phyloP scores from a whole-genome alignment of 1,140 invertebrate genomes.

The Lordiphosa collinella region DNA sequence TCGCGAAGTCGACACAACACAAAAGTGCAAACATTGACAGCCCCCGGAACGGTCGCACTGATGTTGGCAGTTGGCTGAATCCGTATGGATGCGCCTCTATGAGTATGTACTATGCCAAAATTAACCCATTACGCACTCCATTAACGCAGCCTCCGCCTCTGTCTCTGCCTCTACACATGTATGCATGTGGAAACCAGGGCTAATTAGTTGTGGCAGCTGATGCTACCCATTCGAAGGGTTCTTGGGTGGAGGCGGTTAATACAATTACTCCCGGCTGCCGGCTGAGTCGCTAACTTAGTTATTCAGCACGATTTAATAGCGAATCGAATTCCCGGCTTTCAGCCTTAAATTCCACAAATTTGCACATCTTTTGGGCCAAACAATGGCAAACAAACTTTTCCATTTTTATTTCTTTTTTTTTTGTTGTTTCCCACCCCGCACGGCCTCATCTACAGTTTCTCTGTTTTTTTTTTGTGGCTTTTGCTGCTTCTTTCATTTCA shows the following conservation, averaged over 20 bases:
- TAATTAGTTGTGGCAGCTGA: constrained; percentile 72
- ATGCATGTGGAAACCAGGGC: constrained; percentile 52
- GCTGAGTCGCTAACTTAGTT: constrained; percentile 45
- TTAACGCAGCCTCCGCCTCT: constrained; percentile 43
- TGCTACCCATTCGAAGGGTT: constrained; percentile 8
- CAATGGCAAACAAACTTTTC: constrained; percentile 7
- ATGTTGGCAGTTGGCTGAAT: neutral
- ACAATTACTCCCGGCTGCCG: constrained; percentile 35
- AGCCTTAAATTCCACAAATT: constrained; percentile 10
- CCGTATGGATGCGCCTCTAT: too few relatives aligned
- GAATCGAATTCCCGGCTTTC: constrained; percentile 31
- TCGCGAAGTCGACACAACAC: constrained; percentile 20
- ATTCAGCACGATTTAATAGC: constrained; percentile 53
- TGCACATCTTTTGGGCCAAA: constrained; percentile 3
- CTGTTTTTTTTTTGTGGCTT: constrained; percentile 18
- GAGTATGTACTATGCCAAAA: constrained; percentile 30
- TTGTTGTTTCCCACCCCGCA: neutral
- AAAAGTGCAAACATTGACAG: constrained; percentile 51
- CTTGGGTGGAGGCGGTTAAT: constrained; percentile 18
- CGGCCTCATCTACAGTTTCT: neutral
- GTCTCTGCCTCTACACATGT: constrained; percentile 31
- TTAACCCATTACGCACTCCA: constrained; percentile 76
- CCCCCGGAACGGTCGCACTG: too few relatives aligned
- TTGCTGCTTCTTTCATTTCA: constrained; percentile 55
- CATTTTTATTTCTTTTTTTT: constrained; percentile 4